Evolutionary conservation across 2,888 invertebrate genomes (phyloP), one percentile per base, ranked within the genome.

Genomic region (Subacronicta megacephala): DNA sequence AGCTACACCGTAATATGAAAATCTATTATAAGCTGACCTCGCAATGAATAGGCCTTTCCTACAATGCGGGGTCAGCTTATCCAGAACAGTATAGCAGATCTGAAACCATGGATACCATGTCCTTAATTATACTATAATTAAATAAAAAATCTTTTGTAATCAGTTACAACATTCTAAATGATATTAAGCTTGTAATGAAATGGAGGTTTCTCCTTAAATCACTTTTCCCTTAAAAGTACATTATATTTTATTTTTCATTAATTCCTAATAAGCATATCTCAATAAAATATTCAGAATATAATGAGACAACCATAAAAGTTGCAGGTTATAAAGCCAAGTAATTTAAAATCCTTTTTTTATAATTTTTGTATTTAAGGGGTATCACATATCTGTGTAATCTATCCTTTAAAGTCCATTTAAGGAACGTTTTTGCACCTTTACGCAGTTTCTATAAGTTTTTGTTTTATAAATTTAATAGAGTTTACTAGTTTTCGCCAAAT

Each of bases 351-450:
- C n/a, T n/a, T 1, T 23, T 31, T 43, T 51, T 26, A 0, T 38
- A 46, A 43, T 47, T 36, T 35, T 47, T 15, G 33, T 58, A 35
- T 50, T 61, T 51, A 56, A 45, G 40, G 23, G 29, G 10, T 33
- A 43, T 42, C 35, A 23, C 33, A 35, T 58, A 54, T 69, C 33
- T 54, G 17, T 31, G 26, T 43, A 41, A 66, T 67, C 53, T 63
- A 68, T 38, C 51, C 54, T 59, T 43, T 33, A 56, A 40, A 49
- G 13, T 12, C 50, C 60, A 20, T 64, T 17, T 60, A 69, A 43
- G 69, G 59, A 31, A n/a, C 9, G n/a, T 17, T 40, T 45, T 50
- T 45, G 42, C 63, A 58, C 51, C 58, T 63, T 69, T 63, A 36
- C 49, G n/a, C 43, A 33, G 29, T 59, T 50, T 66, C 53, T 61